Evolutionary conservation across 2,888 invertebrate genomes (phyloP), one percentile per base, ranked within the genome.

Genomic region (Siphonodentalium dalli): DNA sequence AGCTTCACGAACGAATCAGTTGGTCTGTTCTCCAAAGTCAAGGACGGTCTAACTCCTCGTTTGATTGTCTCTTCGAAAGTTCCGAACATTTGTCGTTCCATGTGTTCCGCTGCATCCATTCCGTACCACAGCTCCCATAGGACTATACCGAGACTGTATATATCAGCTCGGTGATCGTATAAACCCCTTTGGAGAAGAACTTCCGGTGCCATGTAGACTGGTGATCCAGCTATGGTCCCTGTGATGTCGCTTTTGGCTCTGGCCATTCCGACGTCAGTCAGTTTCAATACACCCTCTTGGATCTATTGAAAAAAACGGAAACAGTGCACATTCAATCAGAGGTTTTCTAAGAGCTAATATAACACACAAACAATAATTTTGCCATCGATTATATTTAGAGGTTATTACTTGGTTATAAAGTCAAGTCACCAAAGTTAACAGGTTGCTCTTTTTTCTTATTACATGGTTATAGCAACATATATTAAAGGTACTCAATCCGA

Each of bases 101-200:
- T 66, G 40, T 72, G 68, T 28, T 68, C 66, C 0, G 69, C 71
- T 1, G 66, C 68, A 47, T 70, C 69, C 28, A 58, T 54, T 4
- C 74, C 74, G 47, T 71, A 74, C 74, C 74, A 74, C 62, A 74
- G 58, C 53, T 74, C 74, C 74, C 74, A 74, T 28, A 71, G 46
- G 15, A 74, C 61, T 27, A 71, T 60, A 2, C 61, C 65, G 37
- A 72, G 35, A 41, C 69, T 58, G 54, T 59, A 69, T 20, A 72
- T 68, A 40, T 74, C 74, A 7, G 69, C 58, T 23, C 64, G 61
- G 40, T 63, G 61, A 24, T 66, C 65, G 29, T 71, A 69, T 13
- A 53, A 49, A 9, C 63, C 62, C 39, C 50, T 61, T 37, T 68
- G 65, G 13, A 68, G 55, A 6, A 75, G 65, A 21, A 77, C 68